A percentile compares a stretch with the other conserved stretches of the same genome.
Conservation (phyloP, 2,113 vertebrate genomes). For the Gadus macrocephalus region DNA sequence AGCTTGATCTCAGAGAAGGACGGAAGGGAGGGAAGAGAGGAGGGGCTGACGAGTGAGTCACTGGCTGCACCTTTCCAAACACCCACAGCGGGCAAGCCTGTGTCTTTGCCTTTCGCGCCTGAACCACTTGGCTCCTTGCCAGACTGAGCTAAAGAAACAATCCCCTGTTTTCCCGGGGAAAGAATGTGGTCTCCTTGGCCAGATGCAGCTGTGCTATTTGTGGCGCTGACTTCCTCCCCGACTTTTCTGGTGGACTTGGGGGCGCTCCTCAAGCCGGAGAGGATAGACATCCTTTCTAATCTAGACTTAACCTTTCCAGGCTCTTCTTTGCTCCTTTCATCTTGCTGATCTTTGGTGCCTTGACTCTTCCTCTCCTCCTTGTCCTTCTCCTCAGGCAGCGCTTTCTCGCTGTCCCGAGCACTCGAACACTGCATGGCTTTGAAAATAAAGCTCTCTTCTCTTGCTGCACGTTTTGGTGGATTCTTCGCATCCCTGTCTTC, state of each 20-base stretch:
- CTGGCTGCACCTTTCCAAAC: slow-evolving; percentile 28
- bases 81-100: slow-evolving; percentile 32
- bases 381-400: slow-evolving; percentile 57
- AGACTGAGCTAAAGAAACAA: slow-evolving; percentile 13
- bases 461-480: slow-evolving; percentile 66
- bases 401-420: slow-evolving; percentile 47
- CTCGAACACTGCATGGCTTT: slow-evolving; percentile 58
- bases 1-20: slow-evolving; percentile 70
- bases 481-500: slow-evolving; percentile 67
- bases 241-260: slow-evolving; percentile 53
- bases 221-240: slow-evolving; percentile 62
- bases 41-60: slow-evolving; percentile 46
- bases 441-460: slow-evolving; percentile 78
- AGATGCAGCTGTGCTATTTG: slow-evolving; percentile 44
- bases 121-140: slow-evolving; percentile 18
- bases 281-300: slow-evolving; percentile 84
- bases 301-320: slow-evolving; percentile 70
- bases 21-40: slow-evolving; percentile 47
- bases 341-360: slow-evolving; percentile 16
- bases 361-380: slow-evolving; percentile 22
- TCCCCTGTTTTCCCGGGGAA: slow-evolving; percentile 20
- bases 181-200: slow-evolving; percentile 23
- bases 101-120: slow-evolving; percentile 27
- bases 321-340: slow-evolving; percentile 38
- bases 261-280: slow-evolving; percentile 79